These are phyloP conservation scores for Galleria mellonella DNA, from an alignment of 1,140 invertebrate species.

Conservation along the genomic window DNA sequence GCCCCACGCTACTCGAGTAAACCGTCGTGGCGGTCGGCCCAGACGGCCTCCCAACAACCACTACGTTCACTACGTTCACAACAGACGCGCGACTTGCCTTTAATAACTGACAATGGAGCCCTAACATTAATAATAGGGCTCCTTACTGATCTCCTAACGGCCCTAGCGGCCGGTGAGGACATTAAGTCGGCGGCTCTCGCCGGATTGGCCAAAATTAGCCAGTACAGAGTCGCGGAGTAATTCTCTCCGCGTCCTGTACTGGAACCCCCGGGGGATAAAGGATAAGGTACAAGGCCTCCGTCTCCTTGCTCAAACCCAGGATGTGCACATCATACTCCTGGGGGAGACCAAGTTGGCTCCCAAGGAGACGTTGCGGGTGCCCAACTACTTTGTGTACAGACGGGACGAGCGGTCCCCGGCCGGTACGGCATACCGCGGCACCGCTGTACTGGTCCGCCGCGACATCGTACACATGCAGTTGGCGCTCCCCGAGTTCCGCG, in stretches of 20 bases:
- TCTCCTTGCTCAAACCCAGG: not conserved
- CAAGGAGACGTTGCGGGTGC: not conserved
- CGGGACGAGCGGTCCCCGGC: not conserved
- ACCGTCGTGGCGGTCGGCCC: no score
- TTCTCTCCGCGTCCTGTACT: not conserved
- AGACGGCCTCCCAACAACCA: no score
- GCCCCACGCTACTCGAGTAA: no score
- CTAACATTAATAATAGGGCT: no score
- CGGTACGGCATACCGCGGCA: not conserved
- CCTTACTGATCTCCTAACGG: no score
- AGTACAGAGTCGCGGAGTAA: no score
- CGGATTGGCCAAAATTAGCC: no score
- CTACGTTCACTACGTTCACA: no score
- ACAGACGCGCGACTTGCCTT: no score
- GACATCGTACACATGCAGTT: constrained; percentile 3
- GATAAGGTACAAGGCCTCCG: not conserved
- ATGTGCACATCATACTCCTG: constrained; percentile 2
- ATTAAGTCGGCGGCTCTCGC: no score
- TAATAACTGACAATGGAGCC: no score
- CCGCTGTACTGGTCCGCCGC: not conserved
- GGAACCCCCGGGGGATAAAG: constrained; percentile 3
- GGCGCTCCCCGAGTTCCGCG: not conserved
- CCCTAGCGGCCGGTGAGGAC: no score
- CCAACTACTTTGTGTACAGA: constrained; percentile 2
- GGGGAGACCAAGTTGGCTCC: not conserved